Conservation (phyloP, 2,888 invertebrate species). For the Pseudococcus viburni region DNA sequence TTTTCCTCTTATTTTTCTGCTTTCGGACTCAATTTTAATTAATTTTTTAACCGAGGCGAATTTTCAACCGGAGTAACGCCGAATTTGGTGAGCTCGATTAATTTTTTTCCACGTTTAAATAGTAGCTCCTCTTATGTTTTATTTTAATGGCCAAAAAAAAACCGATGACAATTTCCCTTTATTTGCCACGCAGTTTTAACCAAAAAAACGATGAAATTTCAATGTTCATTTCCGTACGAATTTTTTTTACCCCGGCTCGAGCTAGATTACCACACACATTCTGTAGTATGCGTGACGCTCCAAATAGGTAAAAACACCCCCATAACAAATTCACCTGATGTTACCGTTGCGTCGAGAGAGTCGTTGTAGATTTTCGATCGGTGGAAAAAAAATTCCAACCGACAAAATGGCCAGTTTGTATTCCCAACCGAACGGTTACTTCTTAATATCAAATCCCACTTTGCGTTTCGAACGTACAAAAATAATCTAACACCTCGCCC, state of each 20-base stretch:
- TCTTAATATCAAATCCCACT: background rate
- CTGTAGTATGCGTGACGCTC: background rate
- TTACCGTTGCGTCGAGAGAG: background rate
- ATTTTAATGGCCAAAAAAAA: background rate
- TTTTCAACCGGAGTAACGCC: background rate
- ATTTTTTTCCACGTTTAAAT: background rate
- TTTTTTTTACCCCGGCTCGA: background rate
- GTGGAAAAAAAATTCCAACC: background rate
- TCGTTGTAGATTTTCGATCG: background rate
- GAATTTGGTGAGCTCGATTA: constrained; percentile 15
- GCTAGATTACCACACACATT: background rate
- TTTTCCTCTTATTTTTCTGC: background rate
- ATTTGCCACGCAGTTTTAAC: background rate
- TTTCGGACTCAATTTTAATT: background rate
- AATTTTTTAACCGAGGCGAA: constrained; percentile 2
- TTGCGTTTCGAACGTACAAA: background rate
- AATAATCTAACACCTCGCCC: background rate
- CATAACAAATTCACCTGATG: constrained; percentile 12
- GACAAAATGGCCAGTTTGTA: background rate
- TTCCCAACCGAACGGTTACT: background rate
- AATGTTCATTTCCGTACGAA: background rate
- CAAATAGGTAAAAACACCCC: background rate
- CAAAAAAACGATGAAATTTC: background rate
- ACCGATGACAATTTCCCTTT: background rate
- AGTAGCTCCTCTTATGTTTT: background rate